phyloP scores from a whole-genome alignment of 2,888 invertebrate species.

The Oligia latruncula region DNA sequence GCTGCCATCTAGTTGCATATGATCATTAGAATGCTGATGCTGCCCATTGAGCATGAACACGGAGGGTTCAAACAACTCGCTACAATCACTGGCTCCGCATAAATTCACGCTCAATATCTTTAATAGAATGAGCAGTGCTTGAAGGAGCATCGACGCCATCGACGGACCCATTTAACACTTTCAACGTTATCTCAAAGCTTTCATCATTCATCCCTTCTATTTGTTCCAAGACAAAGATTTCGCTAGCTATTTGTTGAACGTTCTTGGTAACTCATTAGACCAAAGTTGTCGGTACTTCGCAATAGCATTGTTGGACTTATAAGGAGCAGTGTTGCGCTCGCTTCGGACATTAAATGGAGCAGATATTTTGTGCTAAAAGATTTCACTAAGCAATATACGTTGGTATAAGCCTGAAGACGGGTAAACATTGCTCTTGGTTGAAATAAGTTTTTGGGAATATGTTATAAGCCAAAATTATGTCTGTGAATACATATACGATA shows the following conservation, averaged over 20 bases:
- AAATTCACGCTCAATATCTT: slow-evolving; percentile 59
- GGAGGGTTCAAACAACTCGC: slow-evolving; percentile 58
- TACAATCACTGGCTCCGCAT: slow-evolving; percentile 47
- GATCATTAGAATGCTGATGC: slow-evolving; percentile 52
- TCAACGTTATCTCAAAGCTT: slow-evolving; percentile 44
- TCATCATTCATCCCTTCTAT: slow-evolving; percentile 43
- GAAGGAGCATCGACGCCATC: slow-evolving; percentile 26
- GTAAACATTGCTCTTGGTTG: background rate
- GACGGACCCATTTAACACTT: slow-evolving; percentile 53
- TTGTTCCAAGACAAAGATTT: slow-evolving; percentile 40
- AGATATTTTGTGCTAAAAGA: slow-evolving; percentile 16
- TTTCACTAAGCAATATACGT: background rate
- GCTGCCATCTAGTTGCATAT: slow-evolving; percentile 47
- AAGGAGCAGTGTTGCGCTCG: slow-evolving; percentile 42
- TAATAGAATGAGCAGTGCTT: slow-evolving; percentile 49
- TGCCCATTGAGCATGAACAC: slow-evolving; percentile 52
- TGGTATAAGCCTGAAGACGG: background rate
- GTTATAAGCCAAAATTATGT: background rate
- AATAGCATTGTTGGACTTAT: slow-evolving; percentile 58
- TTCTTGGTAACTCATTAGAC: slow-evolving; percentile 58
- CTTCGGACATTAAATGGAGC: slow-evolving; percentile 28
- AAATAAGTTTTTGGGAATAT: background rate
- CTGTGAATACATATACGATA: background rate
- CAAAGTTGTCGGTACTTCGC: slow-evolving; percentile 54
- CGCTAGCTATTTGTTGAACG: slow-evolving; percentile 36